Evolutionary conservation across 2,888 invertebrate genomes (phyloP).

Genomic region (Stenodema calcarata): DNA sequence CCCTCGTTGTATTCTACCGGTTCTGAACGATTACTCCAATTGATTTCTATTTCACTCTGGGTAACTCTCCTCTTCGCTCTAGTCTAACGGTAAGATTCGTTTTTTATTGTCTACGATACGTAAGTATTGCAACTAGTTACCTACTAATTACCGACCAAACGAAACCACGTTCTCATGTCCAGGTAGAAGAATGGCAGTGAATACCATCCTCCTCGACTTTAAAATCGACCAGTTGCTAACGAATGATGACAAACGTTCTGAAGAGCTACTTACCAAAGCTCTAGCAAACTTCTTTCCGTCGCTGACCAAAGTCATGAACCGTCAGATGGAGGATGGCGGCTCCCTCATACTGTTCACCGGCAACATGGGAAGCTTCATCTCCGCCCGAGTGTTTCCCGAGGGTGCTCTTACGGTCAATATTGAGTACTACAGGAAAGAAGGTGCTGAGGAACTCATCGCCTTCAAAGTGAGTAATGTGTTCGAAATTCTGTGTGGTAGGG

Average conservation of each 20-base stretch:
- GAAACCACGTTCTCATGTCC: too few relatives aligned
- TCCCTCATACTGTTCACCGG: conserved; percentile 75
- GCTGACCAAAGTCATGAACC: conserved; percentile 72
- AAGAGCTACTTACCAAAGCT: conserved; percentile 73
- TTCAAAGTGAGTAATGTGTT: conserved; percentile 68
- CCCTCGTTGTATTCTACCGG: neutral
- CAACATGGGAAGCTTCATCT: conserved; percentile 73
- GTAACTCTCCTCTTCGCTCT: too few relatives aligned
- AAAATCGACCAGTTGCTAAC: conserved; percentile 74
- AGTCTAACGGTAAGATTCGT: too few relatives aligned
- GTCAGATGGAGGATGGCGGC: conserved; percentile 71
- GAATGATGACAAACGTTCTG: conserved; percentile 69
- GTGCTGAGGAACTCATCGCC: conserved; percentile 74
- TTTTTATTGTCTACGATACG: too few relatives aligned
- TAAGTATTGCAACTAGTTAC: too few relatives aligned
- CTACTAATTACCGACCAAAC: too few relatives aligned
- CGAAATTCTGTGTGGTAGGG: neutral
- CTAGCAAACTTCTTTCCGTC: conserved; percentile 75
- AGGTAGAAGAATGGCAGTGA: conserved; percentile 73
- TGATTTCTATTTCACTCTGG: too few relatives aligned
- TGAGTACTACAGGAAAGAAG: conserved; percentile 80
- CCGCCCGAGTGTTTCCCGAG: conserved; percentile 74
- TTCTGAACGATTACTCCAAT: neutral
- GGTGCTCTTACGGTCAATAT: conserved; percentile 82
- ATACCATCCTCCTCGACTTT: conserved; percentile 81